phyloP scores from a whole-genome alignment of 2,113 vertebrate genomes.

The Brevimyrus niger region DNA sequence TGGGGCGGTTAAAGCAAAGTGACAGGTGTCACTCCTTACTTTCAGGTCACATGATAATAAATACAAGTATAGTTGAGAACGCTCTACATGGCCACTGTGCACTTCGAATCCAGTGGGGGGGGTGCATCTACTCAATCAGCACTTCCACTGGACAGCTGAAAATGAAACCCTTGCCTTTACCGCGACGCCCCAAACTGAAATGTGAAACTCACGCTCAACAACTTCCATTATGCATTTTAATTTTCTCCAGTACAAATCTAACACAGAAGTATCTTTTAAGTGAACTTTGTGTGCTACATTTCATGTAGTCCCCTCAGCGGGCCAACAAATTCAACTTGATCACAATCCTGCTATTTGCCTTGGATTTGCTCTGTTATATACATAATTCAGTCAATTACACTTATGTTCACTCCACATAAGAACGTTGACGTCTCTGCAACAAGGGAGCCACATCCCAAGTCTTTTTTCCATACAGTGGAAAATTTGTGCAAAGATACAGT shows the following conservation, averaged over 20 bases:
- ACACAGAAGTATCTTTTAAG: background rate
- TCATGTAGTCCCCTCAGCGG: background rate
- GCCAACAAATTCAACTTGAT: background rate
- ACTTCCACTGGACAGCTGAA: background rate
- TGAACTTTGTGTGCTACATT: background rate
- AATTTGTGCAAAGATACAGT: conserved; percentile 9
- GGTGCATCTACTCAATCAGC: background rate
- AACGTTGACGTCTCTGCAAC: background rate
- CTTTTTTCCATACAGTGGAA: background rate
- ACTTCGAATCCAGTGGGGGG: background rate
- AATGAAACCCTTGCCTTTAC: background rate
- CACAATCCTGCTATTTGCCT: background rate
- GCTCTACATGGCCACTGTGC: background rate
- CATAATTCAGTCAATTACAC: background rate
- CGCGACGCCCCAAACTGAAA: background rate
- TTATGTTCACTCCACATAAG: background rate
- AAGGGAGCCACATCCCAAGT: background rate
- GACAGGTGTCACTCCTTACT: background rate
- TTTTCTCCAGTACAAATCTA: background rate
- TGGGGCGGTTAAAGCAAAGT: background rate
- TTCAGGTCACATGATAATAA: conserved; percentile 5
- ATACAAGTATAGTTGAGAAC: background rate
- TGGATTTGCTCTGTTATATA: background rate
- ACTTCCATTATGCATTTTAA: background rate
- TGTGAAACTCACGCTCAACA: background rate